A percentile compares a stretch with the other conserved stretches of the same genome.
Evolutionary conservation across 1,140 invertebrate species (phyloP).

Genomic region (Bombus fervidus): DNA sequence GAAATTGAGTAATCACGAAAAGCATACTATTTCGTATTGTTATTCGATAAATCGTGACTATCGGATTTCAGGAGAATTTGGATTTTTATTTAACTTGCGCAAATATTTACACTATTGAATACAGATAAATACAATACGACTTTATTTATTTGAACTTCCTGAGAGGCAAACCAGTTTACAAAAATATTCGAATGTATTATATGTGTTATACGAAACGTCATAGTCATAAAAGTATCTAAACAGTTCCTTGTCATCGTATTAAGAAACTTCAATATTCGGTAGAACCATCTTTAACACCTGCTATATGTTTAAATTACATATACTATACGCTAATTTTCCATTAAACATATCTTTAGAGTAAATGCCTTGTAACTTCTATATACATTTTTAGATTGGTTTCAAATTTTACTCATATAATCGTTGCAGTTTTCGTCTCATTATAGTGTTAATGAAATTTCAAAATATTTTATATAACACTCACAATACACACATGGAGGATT

Average conservation of each 20-base stretch:
- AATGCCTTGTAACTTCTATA: no score
- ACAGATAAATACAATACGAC: background rate
- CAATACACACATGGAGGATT: no score
- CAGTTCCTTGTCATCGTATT: background rate
- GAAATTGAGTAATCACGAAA: constrained; percentile 12
- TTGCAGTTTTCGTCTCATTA: background rate
- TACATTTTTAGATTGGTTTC: no score
- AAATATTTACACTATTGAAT: no score
- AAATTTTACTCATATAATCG: no score
- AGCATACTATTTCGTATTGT: background rate
- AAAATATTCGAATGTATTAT: background rate
- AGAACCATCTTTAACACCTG: no score
- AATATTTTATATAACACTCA: background rate
- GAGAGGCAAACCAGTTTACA: background rate
- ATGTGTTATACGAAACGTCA: background rate
- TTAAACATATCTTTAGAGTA: no score
- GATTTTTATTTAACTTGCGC: background rate
- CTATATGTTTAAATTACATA: no score
- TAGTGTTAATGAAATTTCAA: background rate
- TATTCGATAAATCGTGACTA: background rate
- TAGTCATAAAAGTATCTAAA: background rate
- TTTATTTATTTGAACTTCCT: background rate
- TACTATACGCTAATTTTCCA: no score
- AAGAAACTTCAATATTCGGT: background rate
- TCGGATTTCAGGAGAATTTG: background rate